Percentiles rank a stretch among this genome's conserved stretches.
These are phyloP conservation scores for Acronicta leporina DNA, from an alignment of 2,888 invertebrate genomes.

Conservation along the genomic window DNA sequence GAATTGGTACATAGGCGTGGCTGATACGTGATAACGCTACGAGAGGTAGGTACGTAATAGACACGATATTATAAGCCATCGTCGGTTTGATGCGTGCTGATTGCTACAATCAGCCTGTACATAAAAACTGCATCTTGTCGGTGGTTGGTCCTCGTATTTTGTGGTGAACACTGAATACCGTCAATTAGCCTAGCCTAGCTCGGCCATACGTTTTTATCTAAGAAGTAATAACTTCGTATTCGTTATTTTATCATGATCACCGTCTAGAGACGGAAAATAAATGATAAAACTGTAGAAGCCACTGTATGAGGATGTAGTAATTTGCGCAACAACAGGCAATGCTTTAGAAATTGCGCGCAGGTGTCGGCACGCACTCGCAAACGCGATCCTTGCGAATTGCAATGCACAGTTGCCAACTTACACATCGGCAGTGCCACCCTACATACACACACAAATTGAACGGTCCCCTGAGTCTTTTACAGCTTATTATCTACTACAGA, in stretches of 20 bases:
- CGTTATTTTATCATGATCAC: too few relatives aligned
- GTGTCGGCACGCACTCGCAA: conserved; percentile 3
- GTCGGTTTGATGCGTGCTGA: not conserved
- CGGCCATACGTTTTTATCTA: too few relatives aligned
- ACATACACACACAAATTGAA: too few relatives aligned
- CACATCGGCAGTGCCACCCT: too few relatives aligned
- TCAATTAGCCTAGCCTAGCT: too few relatives aligned
- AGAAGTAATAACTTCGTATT: too few relatives aligned
- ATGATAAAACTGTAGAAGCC: conserved; percentile 17
- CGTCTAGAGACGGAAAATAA: too few relatives aligned
- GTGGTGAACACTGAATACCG: too few relatives aligned
- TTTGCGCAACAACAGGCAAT: conserved; percentile 16
- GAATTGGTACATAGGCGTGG: conserved; percentile 17
- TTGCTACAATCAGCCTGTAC: too few relatives aligned
- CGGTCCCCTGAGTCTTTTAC: too few relatives aligned
- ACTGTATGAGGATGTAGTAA: conserved; percentile 21
- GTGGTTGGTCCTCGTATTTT: not conserved
- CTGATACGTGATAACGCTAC: conserved; percentile 18
- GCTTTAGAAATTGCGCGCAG: conserved; percentile 15
- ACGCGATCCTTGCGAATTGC: conserved; percentile 10
- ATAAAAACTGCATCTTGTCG: not conserved
- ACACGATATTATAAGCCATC: conserved; percentile 1
- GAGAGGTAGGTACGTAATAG: conserved; percentile 3
- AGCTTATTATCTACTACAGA: too few relatives aligned
- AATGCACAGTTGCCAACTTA: not conserved